Conservation (phyloP, 2,888 invertebrate genomes). For the Pheosia gnoma region DNA sequence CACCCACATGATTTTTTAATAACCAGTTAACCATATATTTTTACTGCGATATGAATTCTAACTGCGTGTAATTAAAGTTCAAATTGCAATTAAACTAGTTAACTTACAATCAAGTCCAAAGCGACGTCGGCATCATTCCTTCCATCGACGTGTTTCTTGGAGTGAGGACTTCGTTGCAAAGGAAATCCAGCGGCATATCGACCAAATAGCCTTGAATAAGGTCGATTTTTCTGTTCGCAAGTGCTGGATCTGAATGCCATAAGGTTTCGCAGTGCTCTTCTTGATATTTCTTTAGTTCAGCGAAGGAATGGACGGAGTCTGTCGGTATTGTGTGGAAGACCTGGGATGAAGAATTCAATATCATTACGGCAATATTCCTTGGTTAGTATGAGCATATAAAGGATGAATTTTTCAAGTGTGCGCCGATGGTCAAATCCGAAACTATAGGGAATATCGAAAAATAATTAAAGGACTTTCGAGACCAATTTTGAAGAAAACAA, state of each 20-base stretch:
- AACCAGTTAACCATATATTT: too few species aligned
- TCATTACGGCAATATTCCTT: too few species aligned
- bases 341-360: slow-evolving; percentile 45
- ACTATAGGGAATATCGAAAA: too few species aligned
- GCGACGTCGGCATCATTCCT: slow-evolving; percentile 94
- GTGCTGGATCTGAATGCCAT: slow-evolving; percentile 88
- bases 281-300: slow-evolving; percentile 90
- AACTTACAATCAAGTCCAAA: slow-evolving; percentile 90
- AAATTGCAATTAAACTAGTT: background rate
- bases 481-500: too few species aligned
- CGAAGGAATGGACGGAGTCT: slow-evolving; percentile 90
- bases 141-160: slow-evolving; percentile 94
- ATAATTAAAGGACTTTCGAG: too few species aligned
- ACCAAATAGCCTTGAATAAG: slow-evolving; percentile 94
- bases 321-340: slow-evolving; percentile 96
- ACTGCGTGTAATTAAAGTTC: background rate
- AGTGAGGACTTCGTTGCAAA: slow-evolving; percentile 93
- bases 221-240: slow-evolving; percentile 89
- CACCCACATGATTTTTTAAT: too few species aligned
- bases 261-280: slow-evolving; percentile 86
- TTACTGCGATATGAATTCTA: background rate
- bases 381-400: too few species aligned
- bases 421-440: too few species aligned
- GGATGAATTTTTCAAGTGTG: too few species aligned
- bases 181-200: slow-evolving; percentile 93